Evolutionary conservation across 1,140 invertebrate genomes (phyloP).

Genomic region (Druon quercuslanigerum): DNA sequence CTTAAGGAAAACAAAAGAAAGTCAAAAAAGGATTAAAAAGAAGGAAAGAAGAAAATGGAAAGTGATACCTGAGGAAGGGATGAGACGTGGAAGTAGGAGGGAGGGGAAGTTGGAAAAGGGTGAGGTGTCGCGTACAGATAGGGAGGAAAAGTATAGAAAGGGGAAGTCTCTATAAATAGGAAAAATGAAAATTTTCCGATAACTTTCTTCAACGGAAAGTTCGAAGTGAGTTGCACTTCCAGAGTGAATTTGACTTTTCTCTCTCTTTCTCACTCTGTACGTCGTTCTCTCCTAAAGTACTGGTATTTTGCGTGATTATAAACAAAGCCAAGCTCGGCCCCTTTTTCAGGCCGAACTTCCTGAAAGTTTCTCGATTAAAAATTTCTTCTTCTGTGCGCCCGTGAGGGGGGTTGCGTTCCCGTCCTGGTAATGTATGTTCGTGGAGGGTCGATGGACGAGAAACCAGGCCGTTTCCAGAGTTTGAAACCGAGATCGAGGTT

Average conservation of each 20-base stretch:
- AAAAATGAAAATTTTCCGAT: neutral
- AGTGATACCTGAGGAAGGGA: too few species aligned
- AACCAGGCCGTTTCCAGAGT: constrained; percentile 9
- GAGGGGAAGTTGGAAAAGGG: too few species aligned
- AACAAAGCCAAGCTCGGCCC: neutral
- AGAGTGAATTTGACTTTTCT: neutral
- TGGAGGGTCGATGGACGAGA: neutral
- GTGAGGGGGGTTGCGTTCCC: constrained; percentile 14
- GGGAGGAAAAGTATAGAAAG: too few species aligned
- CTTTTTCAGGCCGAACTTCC: neutral
- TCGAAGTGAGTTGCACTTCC: neutral
- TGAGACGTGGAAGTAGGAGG: too few species aligned
- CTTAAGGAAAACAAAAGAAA: too few species aligned
- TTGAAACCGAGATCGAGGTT: neutral
- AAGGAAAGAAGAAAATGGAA: too few species aligned
- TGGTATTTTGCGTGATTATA: constrained; percentile 14
- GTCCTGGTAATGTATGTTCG: constrained; percentile 29
- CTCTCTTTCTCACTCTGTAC: neutral
- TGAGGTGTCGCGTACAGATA: too few species aligned
- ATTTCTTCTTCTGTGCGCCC: constrained; percentile 18
- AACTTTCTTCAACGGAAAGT: neutral
- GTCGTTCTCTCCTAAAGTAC: neutral
- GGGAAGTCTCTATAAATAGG: neutral
- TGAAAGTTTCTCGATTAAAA: constrained; percentile 25
- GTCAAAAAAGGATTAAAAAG: too few species aligned